These are phyloP conservation scores for Neopipo cinnamomea DNA, from an alignment of 2,113 vertebrate species.

Conservation along the genomic window DNA sequence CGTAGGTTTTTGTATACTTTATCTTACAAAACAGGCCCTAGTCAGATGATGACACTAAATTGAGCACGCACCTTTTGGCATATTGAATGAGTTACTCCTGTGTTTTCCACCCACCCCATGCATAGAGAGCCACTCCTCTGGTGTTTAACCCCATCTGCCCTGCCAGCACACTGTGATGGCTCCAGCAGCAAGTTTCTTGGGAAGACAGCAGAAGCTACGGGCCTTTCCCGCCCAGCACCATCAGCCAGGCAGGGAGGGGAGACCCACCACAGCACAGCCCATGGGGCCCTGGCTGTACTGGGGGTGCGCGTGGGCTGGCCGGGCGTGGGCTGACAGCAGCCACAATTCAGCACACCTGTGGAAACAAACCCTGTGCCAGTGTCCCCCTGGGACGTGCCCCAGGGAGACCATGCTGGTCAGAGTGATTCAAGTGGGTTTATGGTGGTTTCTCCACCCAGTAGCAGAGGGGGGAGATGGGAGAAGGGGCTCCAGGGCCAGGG, in stretches of 20 bases:
- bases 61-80: background rate
- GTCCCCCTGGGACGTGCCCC: background rate
- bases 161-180: fast-evolving
- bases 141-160: background rate
- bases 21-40: background rate
- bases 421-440: background rate
- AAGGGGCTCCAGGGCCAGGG: background rate
- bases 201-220: background rate
- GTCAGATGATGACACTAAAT: background rate
- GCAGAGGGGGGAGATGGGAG: fast-evolving
- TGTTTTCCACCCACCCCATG: background rate
- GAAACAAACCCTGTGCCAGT: background rate
- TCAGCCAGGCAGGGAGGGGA: background rate
- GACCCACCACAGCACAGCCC: background rate
- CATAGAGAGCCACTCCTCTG: background rate
- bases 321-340: background rate
- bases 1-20: background rate
- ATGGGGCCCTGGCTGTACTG: background rate
- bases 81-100: background rate
- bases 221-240: fast-evolving
- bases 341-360: background rate
- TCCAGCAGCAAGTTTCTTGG: background rate
- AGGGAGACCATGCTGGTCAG: background rate
- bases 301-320: background rate
- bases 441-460: background rate